phyloP scores from a whole-genome alignment of 2,113 vertebrate species.

The Gymnarchus niloticus region DNA sequence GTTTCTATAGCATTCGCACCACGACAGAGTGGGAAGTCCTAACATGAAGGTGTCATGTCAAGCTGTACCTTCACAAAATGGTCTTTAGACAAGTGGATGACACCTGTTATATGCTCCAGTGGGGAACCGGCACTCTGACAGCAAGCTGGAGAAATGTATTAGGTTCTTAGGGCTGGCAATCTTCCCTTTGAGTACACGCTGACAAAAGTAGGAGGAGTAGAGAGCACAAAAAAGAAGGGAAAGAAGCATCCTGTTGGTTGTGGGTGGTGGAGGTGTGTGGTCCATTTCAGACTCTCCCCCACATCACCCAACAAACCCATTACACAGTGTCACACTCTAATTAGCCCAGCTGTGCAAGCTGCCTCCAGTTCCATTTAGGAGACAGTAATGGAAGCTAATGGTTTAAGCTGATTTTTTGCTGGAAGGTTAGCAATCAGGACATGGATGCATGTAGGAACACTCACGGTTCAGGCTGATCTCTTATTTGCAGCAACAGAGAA shows the following conservation, averaged over 20 bases:
- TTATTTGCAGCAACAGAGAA: not conserved
- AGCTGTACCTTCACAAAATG: not conserved
- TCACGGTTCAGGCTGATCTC: not conserved
- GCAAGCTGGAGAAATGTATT: too few species aligned
- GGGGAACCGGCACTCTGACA: too few species aligned
- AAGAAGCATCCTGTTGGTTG: not conserved
- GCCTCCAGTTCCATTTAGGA: slow-evolving; percentile 32
- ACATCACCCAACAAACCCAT: slow-evolving; percentile 34
- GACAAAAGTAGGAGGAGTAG: not conserved
- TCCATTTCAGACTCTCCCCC: slow-evolving; percentile 15
- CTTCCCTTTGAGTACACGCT: not conserved
- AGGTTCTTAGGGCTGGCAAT: not conserved
- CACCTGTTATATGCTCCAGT: too few species aligned
- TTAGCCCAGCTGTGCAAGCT: slow-evolving; percentile 37
- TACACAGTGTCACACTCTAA: slow-evolving; percentile 35
- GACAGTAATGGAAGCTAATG: slow-evolving; percentile 34
- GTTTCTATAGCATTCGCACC: not conserved
- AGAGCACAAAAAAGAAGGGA: not conserved
- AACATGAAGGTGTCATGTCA: not conserved
- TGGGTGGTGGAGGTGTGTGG: not conserved
- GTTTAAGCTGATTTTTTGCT: slow-evolving; percentile 29
- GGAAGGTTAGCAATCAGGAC: slow-evolving; percentile 2
- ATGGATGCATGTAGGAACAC: not conserved
- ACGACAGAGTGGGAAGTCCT: not conserved
- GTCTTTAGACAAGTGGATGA: not conserved